Base-by-base conservation (phyloP, 1,140 invertebrate species). In the Maconellicoccus hirsutus region DNA sequence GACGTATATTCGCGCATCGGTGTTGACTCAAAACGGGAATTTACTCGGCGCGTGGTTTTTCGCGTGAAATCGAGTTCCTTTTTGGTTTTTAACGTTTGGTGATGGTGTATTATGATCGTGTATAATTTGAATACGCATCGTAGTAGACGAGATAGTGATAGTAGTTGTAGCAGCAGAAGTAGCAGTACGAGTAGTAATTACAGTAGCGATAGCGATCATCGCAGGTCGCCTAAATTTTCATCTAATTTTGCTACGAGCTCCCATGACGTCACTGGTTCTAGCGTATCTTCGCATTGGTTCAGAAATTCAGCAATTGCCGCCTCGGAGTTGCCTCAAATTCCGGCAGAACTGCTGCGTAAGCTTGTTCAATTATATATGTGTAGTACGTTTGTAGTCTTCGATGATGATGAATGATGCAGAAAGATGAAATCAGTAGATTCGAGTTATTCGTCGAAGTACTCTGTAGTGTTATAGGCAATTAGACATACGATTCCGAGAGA, bases 41-140 rank as follows among this genome's bases (percentile, higher is more conserved):
- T 14, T 38, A 7, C 14, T 38, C 33, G 33, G 33, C 33, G 33
- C 14, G 33, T 38, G 6, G 6, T 38, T 38, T 38, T 38, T 38
- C 33, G 33, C 33, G 33, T 14, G 33, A n/a, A n/a, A 38, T 38
- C 33, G 33, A 38, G n/a, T 52, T 52, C 42, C 6, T 4, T 16
- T 14, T 14, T 16, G 42, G n/a, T 52, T 19, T 3, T 6, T 4
- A 16, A 8, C 4, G 2, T 52, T 33, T 12, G 29, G 42, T 52
- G 42, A 52, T 52, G 10, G n/a, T 52, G 42, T 52, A 52, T 52
- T 52, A 52, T 52, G 42, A 52, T 52, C n/a, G 42, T 52, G 6
- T 52, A 52, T 52, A 52, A 52, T 52, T 52, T 52, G n/a, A 52
- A 52, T 52, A 52, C 42, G 10, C 42, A 52, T 52, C 42, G 42